Conservation (phyloP, 35 echinoderm and acorn worm species). For the Diadema setosum region DNA sequence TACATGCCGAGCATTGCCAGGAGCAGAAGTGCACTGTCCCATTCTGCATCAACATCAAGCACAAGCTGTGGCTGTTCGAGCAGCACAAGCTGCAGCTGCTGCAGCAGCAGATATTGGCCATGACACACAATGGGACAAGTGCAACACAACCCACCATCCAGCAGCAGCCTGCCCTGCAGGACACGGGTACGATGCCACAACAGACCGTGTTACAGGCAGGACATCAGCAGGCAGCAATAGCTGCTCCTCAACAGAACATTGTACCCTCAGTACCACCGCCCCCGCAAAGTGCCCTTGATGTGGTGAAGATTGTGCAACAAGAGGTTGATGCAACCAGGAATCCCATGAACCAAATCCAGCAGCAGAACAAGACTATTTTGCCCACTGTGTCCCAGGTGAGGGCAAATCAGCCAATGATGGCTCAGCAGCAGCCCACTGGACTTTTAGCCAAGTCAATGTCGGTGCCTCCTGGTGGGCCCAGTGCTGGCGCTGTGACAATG, state of each 20-base stretch:
- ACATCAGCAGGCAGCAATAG: constrained; percentile 34
- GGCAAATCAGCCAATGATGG: constrained; percentile 38
- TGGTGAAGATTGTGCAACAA: constrained; percentile 50
- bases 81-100: constrained; percentile 93
- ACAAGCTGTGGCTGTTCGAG: constrained; percentile 93
- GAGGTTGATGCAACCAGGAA: constrained; percentile 64
- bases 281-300: constrained; percentile 80
- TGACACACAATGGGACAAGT: constrained; percentile 32
- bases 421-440: constrained; percentile 10
- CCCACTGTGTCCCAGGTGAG: not conserved
- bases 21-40: constrained; percentile 97
- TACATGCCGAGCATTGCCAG: constrained; percentile 97
- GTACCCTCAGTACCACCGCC: constrained; percentile 36
- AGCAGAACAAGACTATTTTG: constrained; percentile 48
- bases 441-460: constrained; percentile 55
- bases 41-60: constrained; percentile 98
- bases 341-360: constrained; percentile 29
- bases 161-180: constrained; percentile 29
- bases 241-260: constrained; percentile 5
- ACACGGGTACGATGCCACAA: constrained; percentile 19
- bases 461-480: not conserved
- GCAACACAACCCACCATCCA: not conserved
- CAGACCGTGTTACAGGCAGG: constrained; percentile 1
- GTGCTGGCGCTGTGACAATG: constrained; percentile 12
- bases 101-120: constrained; percentile 76